Evolutionary conservation across 2,113 vertebrate genomes (phyloP).

Genomic region (Syngnathus scovelli): DNA sequence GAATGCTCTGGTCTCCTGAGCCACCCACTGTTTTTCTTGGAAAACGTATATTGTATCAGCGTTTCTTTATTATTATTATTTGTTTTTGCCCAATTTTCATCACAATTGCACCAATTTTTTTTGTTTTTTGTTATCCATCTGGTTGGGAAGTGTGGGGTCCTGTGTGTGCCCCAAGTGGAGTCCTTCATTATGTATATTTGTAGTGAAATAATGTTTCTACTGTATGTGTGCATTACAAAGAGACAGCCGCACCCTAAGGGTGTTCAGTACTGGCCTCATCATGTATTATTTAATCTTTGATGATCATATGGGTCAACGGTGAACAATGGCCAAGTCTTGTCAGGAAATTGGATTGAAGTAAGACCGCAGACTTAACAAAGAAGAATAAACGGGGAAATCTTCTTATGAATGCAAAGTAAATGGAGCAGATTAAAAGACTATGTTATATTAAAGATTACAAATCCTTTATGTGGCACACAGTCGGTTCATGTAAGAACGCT

Average conservation of each 20-base stretch:
- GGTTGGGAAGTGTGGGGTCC: too few relatives aligned
- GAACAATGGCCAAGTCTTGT: constrained; percentile 38
- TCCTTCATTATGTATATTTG: neutral
- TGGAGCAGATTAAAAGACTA: constrained; percentile 23
- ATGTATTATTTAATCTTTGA: constrained; percentile 37
- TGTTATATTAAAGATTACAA: constrained; percentile 13
- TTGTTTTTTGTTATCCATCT: too few relatives aligned
- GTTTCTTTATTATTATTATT: neutral
- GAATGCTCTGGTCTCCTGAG: neutral
- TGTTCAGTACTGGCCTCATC: constrained; percentile 17
- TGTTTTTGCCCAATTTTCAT: too few relatives aligned
- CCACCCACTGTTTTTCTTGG: too few relatives aligned
- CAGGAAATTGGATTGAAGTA: constrained; percentile 27
- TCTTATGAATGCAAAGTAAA: constrained; percentile 14
- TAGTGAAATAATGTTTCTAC: neutral
- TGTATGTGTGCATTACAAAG: constrained; percentile 7
- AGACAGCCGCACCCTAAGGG: constrained; percentile 6
- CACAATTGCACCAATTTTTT: too few relatives aligned
- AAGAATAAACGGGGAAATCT: constrained; percentile 16
- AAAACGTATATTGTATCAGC: too few relatives aligned
- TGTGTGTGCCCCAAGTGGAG: too few relatives aligned
- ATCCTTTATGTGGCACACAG: constrained; percentile 21
- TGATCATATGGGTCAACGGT: constrained; percentile 33
- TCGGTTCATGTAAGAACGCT: constrained; percentile 7
- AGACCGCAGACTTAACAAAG: constrained; percentile 15